Base-by-base conservation (phyloP, 2,113 vertebrate genomes). In the Silurus asotus region DNA sequence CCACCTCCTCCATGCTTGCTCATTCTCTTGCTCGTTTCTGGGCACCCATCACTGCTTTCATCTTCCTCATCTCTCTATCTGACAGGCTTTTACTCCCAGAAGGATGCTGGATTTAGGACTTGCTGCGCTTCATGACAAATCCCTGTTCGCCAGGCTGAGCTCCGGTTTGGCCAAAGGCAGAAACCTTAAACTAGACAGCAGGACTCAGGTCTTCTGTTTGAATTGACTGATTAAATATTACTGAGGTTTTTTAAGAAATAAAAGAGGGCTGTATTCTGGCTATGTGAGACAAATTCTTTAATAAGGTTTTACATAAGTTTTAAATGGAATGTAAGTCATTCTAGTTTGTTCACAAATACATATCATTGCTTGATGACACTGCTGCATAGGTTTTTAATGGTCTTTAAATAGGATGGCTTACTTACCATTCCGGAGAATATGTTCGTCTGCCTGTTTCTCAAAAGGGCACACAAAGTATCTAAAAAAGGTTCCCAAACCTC, bases 61-160 rank as follows among this genome's bases (percentile, higher is more conserved):
- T 78, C 87, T 87, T 62, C 56, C 76, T 61, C 82, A 81, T 61
- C 79, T 86, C 62, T n/a, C 77, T 87, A 10, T 64, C 81, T 81
- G 64, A 69, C 55, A n/a, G 53, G 25, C 25, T 69, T 69, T 80
- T 69, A 25, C 64, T 80, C 76, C 28, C 62, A 25, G 20, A 67
- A 69, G 75, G 61, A 55, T 37, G 19, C 61, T 78, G 28, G 49
- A 65, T 79, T 85, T 45, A 65, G 75, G 59, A 51, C 37, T 80
- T 23, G 28, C 25, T 25, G 76, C 48, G 76, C 76, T 70, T 67
- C 64, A 45, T 69, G 53, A 69, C 62, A 70, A 85, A 79, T 65
- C 75, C 17, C 49, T 19, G n/a, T 55, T 74, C 13, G 1, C 56
- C 51, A 11, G 13, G 75, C 51, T 20, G 75, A 79, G 20, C 53